These are phyloP conservation scores for Timema podura DNA, from an alignment of 2,888 invertebrate species.

Conservation along the genomic window DNA sequence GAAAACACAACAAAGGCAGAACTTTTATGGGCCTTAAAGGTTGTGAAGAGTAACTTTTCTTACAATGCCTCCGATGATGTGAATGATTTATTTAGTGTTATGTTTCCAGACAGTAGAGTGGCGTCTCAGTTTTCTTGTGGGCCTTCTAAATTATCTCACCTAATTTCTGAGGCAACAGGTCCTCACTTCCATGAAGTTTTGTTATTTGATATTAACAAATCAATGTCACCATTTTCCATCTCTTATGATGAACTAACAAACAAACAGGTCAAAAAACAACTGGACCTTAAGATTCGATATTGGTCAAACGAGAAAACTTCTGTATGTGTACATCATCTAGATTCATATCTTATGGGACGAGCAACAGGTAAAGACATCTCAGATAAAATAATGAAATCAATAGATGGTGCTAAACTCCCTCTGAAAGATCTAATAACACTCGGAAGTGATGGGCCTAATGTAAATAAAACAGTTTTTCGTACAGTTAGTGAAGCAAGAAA, in stretches of 20 bases:
- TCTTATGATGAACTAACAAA: conserved; percentile 11
- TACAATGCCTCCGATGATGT: too few species aligned
- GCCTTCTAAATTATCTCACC: too few species aligned
- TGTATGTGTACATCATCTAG: not conserved
- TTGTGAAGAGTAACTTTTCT: too few species aligned
- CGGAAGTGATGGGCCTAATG: not conserved
- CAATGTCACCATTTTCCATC: not conserved
- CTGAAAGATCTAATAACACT: not conserved
- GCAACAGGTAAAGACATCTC: conserved; percentile 5
- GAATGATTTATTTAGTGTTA: too few species aligned
- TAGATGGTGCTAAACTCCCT: not conserved
- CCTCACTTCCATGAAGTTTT: not conserved
- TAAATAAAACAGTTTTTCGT: not conserved
- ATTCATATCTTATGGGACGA: not conserved
- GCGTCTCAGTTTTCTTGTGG: too few species aligned
- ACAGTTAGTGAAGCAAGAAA: not conserved
- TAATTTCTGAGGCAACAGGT: not conserved
- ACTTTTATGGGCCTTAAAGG: too few species aligned
- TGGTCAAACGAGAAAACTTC: not conserved
- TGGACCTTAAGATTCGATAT: not conserved
- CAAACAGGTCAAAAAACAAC: conserved; percentile 8
- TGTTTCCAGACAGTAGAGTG: too few species aligned
- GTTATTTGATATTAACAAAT: not conserved
- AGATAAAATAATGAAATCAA: not conserved
- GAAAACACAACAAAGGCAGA: too few species aligned